Evolutionary conservation across 2,113 vertebrate species (phyloP).

Genomic region (Proterorhinus semilunaris): DNA sequence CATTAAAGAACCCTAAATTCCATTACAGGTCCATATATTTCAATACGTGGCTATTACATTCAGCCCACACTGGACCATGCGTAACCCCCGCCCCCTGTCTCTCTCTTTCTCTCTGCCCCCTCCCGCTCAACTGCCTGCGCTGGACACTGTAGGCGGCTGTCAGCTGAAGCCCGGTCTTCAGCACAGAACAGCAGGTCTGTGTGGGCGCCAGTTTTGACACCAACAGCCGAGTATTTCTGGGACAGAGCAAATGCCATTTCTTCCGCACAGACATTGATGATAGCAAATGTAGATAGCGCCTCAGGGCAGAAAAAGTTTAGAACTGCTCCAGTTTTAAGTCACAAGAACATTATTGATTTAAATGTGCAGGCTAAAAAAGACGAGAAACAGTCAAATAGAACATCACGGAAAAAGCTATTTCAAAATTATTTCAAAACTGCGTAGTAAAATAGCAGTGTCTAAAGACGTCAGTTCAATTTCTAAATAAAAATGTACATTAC

Average conservation of each 20-base stretch:
- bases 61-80: neutral
- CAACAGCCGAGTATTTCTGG: slow-evolving; percentile 13
- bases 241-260: slow-evolving; percentile 1
- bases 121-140: slow-evolving; percentile 1
- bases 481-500: too few species aligned
- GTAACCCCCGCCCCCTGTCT: too few species aligned
- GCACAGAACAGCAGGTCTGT: slow-evolving; percentile 6
- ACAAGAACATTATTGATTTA: slow-evolving; percentile 2
- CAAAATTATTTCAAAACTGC: too few species aligned
- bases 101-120: neutral
- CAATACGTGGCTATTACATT: neutral
- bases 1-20: too few species aligned
- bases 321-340: neutral
- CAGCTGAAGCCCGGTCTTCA: slow-evolving; percentile 8
- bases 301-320: neutral
- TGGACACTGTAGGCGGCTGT: slow-evolving; percentile 22
- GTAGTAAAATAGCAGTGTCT: too few species aligned
- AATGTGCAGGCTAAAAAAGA: neutral
- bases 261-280: slow-evolving; percentile 2
- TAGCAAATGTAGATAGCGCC: slow-evolving; percentile 3
- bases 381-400: neutral
- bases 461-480: too few species aligned
- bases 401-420: neutral
- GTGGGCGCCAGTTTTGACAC: slow-evolving; percentile 37
- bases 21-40: too few species aligned